phyloP scores from a whole-genome alignment of 2,797 vertebrate genomes.

The Rhynchonycteris naso region DNA sequence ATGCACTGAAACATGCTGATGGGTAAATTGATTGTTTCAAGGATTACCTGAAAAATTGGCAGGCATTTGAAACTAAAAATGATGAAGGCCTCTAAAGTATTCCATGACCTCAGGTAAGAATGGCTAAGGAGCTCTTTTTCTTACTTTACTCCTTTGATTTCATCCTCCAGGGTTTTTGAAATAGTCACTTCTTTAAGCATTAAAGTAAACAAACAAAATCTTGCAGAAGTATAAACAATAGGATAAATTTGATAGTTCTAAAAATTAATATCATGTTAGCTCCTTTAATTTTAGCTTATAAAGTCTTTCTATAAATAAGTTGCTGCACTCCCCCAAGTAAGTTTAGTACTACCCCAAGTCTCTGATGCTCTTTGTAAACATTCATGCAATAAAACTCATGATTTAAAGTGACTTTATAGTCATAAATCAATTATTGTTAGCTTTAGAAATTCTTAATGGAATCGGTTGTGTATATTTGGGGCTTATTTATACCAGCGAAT shows the following conservation, averaged over 20 bases:
- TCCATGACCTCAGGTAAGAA: neutral
- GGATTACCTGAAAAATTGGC: neutral
- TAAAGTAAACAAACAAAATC: neutral
- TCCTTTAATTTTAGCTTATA: neutral
- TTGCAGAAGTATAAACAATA: neutral
- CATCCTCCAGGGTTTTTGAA: neutral
- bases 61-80: slow-evolving; percentile 33
- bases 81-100: neutral
- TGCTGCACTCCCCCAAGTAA: neutral
- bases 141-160: slow-evolving; percentile 22
- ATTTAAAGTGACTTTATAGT: neutral
- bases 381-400: neutral
- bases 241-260: neutral
- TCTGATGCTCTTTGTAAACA: neutral
- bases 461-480: neutral
- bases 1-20: neutral
- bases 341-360: neutral
- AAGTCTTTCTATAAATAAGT: neutral
- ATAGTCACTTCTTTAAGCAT: neutral
- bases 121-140: neutral
- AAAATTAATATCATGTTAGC: neutral
- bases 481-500: neutral
- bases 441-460: neutral
- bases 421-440: neutral
- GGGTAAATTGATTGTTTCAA: neutral